Percentiles rank a stretch among this genome's conserved stretches.
Evolutionary conservation across 1,140 invertebrate genomes (phyloP).

Genomic region (Drosophila albomicans): DNA sequence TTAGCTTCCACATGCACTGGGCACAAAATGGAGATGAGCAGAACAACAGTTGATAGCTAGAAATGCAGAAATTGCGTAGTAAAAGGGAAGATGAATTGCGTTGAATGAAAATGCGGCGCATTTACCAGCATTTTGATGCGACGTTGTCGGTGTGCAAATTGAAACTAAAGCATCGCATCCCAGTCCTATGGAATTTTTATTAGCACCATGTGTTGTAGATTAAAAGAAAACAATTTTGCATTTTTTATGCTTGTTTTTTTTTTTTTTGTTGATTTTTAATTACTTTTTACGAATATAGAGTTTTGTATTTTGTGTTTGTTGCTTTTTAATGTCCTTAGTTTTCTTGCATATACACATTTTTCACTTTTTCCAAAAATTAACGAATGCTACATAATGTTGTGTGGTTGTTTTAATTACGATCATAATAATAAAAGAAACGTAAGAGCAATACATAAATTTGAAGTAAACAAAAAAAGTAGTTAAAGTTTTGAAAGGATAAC

Average conservation of each 20-base stretch:
- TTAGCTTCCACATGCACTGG: background rate
- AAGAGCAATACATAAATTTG: slow-evolving; percentile 44
- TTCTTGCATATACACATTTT: slow-evolving; percentile 66
- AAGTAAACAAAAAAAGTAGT: slow-evolving; percentile 37
- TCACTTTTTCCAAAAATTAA: slow-evolving; percentile 65
- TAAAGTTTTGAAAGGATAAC: slow-evolving; percentile 51
- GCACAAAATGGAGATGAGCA: slow-evolving; percentile 23
- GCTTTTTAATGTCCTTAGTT: slow-evolving; percentile 58
- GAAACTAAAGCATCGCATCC: slow-evolving; percentile 16
- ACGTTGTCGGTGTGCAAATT: background rate
- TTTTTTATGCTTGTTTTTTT: slow-evolving; percentile 45
- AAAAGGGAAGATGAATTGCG: background rate
- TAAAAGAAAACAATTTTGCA: slow-evolving; percentile 19
- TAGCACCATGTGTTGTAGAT: slow-evolving; percentile 41
- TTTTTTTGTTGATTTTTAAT: slow-evolving; percentile 46
- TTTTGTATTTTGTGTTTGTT: slow-evolving; percentile 61
- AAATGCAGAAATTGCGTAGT: background rate
- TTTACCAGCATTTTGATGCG: slow-evolving; percentile 35
- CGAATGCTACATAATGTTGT: slow-evolving; percentile 58
- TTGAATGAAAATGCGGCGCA: too few species aligned
- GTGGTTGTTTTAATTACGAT: slow-evolving; percentile 26
- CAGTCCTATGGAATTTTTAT: background rate
- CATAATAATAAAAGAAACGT: slow-evolving; percentile 36
- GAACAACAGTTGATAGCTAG: slow-evolving; percentile 41
- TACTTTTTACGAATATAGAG: slow-evolving; percentile 73